These are phyloP conservation scores for Anastrepha obliqua DNA, from an alignment of 1,140 invertebrate species.

Conservation along the genomic window DNA sequence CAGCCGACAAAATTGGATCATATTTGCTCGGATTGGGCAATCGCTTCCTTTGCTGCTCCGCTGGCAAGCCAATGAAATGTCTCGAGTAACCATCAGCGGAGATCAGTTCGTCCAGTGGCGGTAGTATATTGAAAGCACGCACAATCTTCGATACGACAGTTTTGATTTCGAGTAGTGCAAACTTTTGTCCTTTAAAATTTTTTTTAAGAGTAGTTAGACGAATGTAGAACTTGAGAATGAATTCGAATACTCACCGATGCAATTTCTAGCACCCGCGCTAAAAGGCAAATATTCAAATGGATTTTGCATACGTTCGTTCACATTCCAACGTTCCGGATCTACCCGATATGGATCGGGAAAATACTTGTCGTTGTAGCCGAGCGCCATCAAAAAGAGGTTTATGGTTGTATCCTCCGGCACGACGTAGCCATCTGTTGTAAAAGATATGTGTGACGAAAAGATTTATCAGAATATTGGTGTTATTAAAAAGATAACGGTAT, in stretches of 20 bases:
- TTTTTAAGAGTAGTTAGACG: too few relatives aligned
- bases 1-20: conserved; percentile 66
- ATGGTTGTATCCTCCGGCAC: conserved; percentile 64
- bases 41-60: conserved; percentile 57
- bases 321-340: conserved; percentile 84
- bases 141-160: conserved; percentile 74
- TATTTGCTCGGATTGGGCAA: conserved; percentile 64
- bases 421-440: conserved; percentile 62
- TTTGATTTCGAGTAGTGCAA: conserved; percentile 75
- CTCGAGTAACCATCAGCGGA: conserved; percentile 65
- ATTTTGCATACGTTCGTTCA: conserved; percentile 70
- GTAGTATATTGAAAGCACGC: conserved; percentile 68
- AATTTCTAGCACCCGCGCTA: conserved; percentile 71
- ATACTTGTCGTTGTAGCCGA: conserved; percentile 69
- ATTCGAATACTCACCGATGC: conserved; percentile 62
- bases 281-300: conserved; percentile 80
- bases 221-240: not conserved
- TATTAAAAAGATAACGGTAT: not conserved
- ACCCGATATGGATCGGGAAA: conserved; percentile 86
- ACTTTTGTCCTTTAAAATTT: conserved; percentile 74
- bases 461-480: not conserved
- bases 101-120: conserved; percentile 65
- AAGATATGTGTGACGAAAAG: not conserved
- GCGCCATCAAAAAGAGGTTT: conserved; percentile 60
- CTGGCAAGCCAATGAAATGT: conserved; percentile 61